Evolutionary conservation across 2,888 invertebrate species (phyloP).

Genomic region (Drosophila algonquin): DNA sequence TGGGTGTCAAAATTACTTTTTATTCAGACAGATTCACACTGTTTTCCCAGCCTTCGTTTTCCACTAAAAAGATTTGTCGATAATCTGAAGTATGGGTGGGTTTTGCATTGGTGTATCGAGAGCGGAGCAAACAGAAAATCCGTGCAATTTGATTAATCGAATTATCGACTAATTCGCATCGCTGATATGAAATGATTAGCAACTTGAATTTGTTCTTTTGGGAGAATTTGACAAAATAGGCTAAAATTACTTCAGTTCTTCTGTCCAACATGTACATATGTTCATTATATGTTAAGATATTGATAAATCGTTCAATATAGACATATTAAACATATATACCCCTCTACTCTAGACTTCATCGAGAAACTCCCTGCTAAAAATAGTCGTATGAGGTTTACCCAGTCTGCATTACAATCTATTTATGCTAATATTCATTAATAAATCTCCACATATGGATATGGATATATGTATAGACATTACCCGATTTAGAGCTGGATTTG

Average conservation of each 20-base stretch:
- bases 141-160: background rate
- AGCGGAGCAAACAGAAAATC: background rate
- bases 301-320: no score
- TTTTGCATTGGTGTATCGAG: background rate
- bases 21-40: constrained; percentile 48
- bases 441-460: no score
- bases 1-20: constrained; percentile 57
- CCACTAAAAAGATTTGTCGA: constrained; percentile 13
- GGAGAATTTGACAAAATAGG: background rate
- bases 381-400: no score
- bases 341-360: no score
- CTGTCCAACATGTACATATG: no score
- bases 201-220: background rate
- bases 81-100: background rate
- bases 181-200: background rate
- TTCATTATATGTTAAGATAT: no score
- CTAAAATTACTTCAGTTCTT: no score
- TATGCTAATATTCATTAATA: no score
- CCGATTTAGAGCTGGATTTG: background rate
- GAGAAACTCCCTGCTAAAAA: no score
- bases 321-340: no score
- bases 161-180: background rate
- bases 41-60: background rate
- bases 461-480: background rate
- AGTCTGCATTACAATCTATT: no score